Percentiles rank a stretch among this genome's conserved stretches.
Conservation (phyloP, 2,888 invertebrate species). For the Torymus tubicola region DNA sequence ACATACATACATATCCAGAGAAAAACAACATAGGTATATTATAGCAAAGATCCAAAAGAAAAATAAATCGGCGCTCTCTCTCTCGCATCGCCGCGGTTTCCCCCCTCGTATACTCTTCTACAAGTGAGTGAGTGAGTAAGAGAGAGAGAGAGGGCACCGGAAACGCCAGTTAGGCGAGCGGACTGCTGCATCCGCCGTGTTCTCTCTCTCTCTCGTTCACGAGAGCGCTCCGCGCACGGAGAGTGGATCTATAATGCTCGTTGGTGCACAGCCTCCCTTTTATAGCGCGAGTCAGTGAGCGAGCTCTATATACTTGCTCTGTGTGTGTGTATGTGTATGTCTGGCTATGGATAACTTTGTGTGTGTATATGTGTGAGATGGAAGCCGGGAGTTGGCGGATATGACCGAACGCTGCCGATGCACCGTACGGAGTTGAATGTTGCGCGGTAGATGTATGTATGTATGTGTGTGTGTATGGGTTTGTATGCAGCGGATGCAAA, state of each 20-base stretch:
- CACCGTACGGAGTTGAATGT: too few relatives aligned
- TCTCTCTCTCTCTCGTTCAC: neutral
- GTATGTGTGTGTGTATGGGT: constrained; percentile 18
- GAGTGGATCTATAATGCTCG: constrained; percentile 66
- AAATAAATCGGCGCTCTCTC: too few relatives aligned
- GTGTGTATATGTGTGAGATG: too few relatives aligned
- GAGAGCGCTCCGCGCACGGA: constrained; percentile 27
- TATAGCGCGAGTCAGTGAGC: constrained; percentile 62
- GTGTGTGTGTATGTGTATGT: constrained; percentile 21
- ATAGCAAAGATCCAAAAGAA: too few relatives aligned
- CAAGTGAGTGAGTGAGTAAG: constrained; percentile 8
- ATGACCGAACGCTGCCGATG: too few relatives aligned
- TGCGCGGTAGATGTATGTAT: neutral
- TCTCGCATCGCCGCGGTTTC: too few relatives aligned
- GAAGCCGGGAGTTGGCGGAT: too few relatives aligned
- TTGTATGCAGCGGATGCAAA: constrained; percentile 46
- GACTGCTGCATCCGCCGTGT: constrained; percentile 69
- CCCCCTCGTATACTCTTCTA: too few relatives aligned
- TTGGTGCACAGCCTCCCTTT: constrained; percentile 66
- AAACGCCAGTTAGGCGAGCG: constrained; percentile 72
- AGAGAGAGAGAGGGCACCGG: constrained; percentile 67
- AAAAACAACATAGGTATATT: too few relatives aligned
- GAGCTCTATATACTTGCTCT: constrained; percentile 16
- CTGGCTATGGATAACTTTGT: too few relatives aligned
- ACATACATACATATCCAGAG: too few relatives aligned